Conservation (phyloP, 2,888 invertebrate genomes). For the Tetrapedia diversipes region DNA sequence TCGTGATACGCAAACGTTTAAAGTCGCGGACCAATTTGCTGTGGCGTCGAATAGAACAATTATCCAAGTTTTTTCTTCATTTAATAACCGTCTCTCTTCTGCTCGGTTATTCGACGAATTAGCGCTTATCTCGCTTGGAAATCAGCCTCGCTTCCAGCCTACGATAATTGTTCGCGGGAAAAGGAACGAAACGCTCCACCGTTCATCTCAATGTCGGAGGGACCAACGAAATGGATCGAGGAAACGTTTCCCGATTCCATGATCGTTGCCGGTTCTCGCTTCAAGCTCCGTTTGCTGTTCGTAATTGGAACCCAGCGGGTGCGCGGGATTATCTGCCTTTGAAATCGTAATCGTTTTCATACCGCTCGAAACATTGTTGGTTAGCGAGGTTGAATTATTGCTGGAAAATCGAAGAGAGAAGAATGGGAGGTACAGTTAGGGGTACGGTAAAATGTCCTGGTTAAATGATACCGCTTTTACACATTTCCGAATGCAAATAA, state of each 20-base stretch:
- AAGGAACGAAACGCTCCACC: not conserved
- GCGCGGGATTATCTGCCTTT: not conserved
- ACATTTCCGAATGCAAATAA: no score
- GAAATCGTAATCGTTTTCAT: not conserved
- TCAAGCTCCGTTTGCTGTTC: not conserved
- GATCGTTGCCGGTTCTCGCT: not conserved
- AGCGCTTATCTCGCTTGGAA: constrained; percentile 5
- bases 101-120: not conserved
- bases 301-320: not conserved
- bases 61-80: constrained; percentile 2
- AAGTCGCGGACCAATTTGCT: constrained; percentile 25
- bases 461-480: no score
- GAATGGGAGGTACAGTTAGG: not conserved
- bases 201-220: not conserved
- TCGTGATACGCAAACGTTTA: no score
- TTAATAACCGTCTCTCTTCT: constrained; percentile 14
- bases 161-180: no score
- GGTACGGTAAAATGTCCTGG: no score
- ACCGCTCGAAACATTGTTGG: not conserved
- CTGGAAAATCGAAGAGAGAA: not conserved
- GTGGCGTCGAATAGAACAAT: constrained; percentile 14
- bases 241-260: no score
- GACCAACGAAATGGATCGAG: not conserved
- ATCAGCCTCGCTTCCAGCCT: constrained; percentile 23
- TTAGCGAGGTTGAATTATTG: not conserved